Evolutionary conservation across 1,140 invertebrate genomes (phyloP).

Genomic region (Anastatus disparis): DNA sequence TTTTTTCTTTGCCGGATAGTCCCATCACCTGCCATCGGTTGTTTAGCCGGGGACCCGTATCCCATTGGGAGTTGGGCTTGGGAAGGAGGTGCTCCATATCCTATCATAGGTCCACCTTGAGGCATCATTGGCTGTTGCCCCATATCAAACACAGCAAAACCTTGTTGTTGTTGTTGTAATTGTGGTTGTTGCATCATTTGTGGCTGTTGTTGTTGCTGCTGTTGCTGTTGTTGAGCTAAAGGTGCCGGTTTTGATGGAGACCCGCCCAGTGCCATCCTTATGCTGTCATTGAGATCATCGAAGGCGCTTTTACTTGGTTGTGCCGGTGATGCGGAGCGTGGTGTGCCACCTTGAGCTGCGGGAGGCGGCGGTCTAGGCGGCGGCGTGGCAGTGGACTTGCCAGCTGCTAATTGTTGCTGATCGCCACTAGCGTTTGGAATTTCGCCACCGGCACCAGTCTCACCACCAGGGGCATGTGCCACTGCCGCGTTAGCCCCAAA

Average conservation of each 20-base stretch:
- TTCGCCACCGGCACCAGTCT: constrained; percentile 39
- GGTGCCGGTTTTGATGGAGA: constrained; percentile 68
- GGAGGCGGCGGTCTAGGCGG: constrained; percentile 68
- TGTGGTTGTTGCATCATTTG: constrained; percentile 45
- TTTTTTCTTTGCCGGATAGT: constrained; percentile 43
- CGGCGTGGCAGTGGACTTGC: constrained; percentile 62
- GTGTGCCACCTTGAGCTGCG: constrained; percentile 62
- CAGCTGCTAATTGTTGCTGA: constrained; percentile 35
- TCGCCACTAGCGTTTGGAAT: no score
- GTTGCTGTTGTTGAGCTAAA: constrained; percentile 58
- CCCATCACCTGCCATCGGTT: constrained; percentile 68
- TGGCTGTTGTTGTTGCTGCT: constrained; percentile 57
- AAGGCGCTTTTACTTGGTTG: constrained; percentile 71
- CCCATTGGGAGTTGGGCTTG: constrained; percentile 62
- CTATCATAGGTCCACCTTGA: constrained; percentile 49
- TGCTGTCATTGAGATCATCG: constrained; percentile 78
- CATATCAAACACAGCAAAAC: constrained; percentile 54
- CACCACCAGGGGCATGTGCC: constrained; percentile 50
- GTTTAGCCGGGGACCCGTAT: constrained; percentile 73
- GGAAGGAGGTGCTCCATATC: constrained; percentile 54
- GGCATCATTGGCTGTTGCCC: constrained; percentile 39
- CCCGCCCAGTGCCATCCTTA: constrained; percentile 74
- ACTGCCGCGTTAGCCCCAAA: constrained; percentile 63
- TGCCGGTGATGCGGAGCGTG: constrained; percentile 64
- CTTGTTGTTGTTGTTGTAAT: constrained; percentile 54